Percentiles rank a stretch among this genome's conserved stretches.
phyloP scores from a whole-genome alignment of 2,888 invertebrate species.

The Steinernema scapterisci region DNA sequence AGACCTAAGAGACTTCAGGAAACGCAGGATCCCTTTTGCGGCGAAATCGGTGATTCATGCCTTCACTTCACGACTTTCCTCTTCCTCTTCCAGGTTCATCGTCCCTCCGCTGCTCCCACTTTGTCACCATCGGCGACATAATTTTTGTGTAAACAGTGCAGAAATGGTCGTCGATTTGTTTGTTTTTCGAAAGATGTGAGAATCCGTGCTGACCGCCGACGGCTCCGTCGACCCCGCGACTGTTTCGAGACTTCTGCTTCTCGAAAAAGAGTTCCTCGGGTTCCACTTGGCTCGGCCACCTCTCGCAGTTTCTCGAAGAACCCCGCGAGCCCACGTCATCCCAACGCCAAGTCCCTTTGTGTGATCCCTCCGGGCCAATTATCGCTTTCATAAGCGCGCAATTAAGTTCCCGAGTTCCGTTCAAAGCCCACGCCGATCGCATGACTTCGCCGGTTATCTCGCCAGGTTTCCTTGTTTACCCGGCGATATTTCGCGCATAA shows the following conservation, averaged over 20 bases:
- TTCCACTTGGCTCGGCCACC: too few species aligned
- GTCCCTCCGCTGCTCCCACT: slow-evolving; percentile 5
- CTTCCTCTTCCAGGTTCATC: slow-evolving; percentile 22
- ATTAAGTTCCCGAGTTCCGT: too few species aligned
- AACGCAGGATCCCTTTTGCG: background rate
- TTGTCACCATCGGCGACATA: slow-evolving; percentile 28
- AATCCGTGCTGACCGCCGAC: slow-evolving; percentile 31
- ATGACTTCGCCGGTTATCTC: background rate
- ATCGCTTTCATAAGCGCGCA: too few species aligned
- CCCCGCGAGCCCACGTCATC: background rate
- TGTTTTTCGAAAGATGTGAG: slow-evolving; percentile 21
- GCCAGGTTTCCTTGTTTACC: background rate
- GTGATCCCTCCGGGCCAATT: too few species aligned
- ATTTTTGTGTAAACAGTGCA: slow-evolving; percentile 31
- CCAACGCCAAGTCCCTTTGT: too few species aligned
- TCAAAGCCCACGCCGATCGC: too few species aligned
- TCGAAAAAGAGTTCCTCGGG: background rate
- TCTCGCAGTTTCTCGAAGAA: background rate
- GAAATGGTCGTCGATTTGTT: slow-evolving; percentile 26
- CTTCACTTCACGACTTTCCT: background rate
- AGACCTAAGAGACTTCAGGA: background rate
- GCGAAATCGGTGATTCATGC: background rate
- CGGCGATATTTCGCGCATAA: background rate
- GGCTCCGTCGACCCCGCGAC: slow-evolving; percentile 17
- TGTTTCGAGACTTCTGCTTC: slow-evolving; percentile 20